Percentiles rank a stretch among this genome's conserved stretches.
phyloP scores from a whole-genome alignment of 2,888 invertebrate species.

The Synergus itoensis region DNA sequence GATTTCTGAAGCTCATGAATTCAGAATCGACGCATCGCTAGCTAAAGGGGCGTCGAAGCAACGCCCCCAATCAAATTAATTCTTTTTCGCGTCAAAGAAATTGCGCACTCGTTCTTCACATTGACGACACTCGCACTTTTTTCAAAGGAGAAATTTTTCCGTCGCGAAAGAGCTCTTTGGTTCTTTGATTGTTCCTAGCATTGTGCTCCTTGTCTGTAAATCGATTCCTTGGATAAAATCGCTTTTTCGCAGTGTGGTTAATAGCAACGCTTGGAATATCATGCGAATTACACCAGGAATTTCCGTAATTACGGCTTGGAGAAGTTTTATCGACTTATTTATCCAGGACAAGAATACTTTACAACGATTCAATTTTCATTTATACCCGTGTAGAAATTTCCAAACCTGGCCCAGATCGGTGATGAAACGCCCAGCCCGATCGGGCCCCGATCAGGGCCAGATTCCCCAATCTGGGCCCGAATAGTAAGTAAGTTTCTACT shows the following conservation, averaged over 20 bases:
- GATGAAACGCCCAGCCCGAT: too few species aligned
- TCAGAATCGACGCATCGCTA: constrained; percentile 1
- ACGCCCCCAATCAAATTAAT: constrained; percentile 7
- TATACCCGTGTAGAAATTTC: too few species aligned
- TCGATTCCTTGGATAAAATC: background rate
- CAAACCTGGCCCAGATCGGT: too few species aligned
- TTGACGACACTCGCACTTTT: background rate
- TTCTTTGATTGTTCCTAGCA: constrained; percentile 5
- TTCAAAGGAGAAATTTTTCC: background rate
- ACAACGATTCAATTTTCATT: too few species aligned
- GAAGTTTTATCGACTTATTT: too few species aligned
- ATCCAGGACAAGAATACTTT: too few species aligned
- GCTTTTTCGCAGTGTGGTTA: background rate
- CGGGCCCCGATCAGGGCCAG: too few species aligned
- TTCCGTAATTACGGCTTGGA: background rate
- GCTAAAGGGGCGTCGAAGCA: background rate
- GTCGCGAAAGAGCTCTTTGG: constrained; percentile 7
- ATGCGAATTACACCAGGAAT: background rate
- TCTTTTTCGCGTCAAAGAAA: constrained; percentile 27
- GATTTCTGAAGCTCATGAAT: constrained; percentile 8
- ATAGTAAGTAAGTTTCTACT: too few species aligned
- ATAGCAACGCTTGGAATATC: background rate
- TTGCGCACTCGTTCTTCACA: constrained; percentile 11
- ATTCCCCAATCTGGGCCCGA: too few species aligned
- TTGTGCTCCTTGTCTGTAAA: constrained; percentile 1